Base-by-base conservation (phyloP, 2,797 vertebrate species). In the Centropyge bicolor region DNA sequence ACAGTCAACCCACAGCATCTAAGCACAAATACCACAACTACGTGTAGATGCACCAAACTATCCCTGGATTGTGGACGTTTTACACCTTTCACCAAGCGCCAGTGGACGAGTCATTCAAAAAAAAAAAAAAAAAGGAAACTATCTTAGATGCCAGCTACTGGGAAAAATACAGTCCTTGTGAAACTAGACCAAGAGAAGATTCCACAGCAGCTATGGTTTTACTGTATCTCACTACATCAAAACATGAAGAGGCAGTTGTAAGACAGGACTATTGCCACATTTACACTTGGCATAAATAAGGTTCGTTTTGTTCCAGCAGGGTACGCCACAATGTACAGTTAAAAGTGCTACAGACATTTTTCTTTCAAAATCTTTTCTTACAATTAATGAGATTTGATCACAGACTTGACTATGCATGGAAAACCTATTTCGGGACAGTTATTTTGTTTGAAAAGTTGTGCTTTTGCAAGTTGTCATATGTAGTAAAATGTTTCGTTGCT, bases 51-150 rank as follows among this genome's bases (percentile, higher is more conserved):
- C 35, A 51, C 35, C 0, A 0, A 2, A 40, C n/a, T n/a, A 20
- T 46, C 24, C 8, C 35, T 63, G 51, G 9, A 59, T 65, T 41
- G 17, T 60, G 54, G 24, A 60, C 41, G 72, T 61, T 83, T 40
- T 66, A 52, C 48, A 61, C 31, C 38, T 46, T 75, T 52, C 48
- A 70, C 24, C 54, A 41, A 35, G 19, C 20, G 38, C 3, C 8
- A n/a, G 19, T 43, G n/a, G 40, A 57, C 13, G 62, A 61, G 56
- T 64, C 22, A 65, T 24, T 57, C 35, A 67, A 20, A 60, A 20
- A 68, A 14, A 60, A 20, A 52, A 57, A 12, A 67, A 20, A 60
- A 20, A 68, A 14, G 52, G 14, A 52, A 57, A 12, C 5, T 38
- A 17, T 20, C 16, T 51, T 19, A 24, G 11, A 62, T 38, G 9